Evolutionary conservation across 30 jellyfish, hydroid and myxozoan genomes (phyloP).

Genomic region (Cassiopea andromeda): DNA sequence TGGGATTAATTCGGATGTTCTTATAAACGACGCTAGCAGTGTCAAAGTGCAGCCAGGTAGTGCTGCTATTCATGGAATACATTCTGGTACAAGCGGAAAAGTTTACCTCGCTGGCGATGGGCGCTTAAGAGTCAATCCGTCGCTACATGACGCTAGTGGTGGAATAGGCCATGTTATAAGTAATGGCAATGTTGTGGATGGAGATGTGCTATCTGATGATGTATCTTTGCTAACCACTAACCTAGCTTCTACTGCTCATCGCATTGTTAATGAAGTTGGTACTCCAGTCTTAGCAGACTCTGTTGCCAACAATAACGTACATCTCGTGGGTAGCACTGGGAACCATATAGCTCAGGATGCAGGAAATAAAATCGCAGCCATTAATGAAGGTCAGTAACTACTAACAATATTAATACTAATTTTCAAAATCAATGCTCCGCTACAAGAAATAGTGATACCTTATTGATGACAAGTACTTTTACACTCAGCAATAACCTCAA

Average conservation of each 20-base stretch:
- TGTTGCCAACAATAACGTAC: background rate
- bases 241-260: conserved; percentile 32
- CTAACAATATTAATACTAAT: background rate
- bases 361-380: background rate
- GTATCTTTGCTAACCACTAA: conserved; percentile 14
- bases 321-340: conserved; percentile 3
- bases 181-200: conserved; percentile 37
- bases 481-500: no score
- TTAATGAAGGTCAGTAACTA: conserved; percentile 48
- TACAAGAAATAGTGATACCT: no score
- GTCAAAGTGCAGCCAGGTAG: background rate
- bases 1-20: background rate
- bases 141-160: conserved; percentile 3
- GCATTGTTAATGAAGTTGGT: conserved; percentile 31
- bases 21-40: background rate
- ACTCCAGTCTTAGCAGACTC: conserved; percentile 1
- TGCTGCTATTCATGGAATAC: conserved; percentile 7
- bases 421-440: background rate
- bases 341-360: conserved; percentile 21
- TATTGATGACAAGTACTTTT: no score
- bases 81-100: conserved; percentile 28
- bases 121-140: conserved; percentile 20
- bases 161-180: conserved; percentile 43
- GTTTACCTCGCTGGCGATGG: conserved; percentile 36
- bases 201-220: conserved; percentile 29